Percentiles rank a stretch among this genome's conserved stretches.
Evolutionary conservation across 30 jellyfish, hydroid and myxozoan genomes (phyloP).

Genomic region (Mastigias papua): DNA sequence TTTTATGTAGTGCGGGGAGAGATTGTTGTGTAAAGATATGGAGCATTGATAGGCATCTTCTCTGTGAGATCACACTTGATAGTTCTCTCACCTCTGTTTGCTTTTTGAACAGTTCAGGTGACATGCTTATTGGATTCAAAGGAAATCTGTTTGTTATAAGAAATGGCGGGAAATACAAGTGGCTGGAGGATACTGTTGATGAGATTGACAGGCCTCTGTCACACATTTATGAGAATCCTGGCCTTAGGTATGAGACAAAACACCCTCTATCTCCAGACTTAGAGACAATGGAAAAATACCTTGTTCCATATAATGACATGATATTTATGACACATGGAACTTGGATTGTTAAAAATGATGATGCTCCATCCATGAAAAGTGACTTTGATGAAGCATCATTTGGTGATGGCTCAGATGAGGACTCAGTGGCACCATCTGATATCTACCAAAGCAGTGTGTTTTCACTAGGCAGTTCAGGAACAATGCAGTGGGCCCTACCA

Average conservation of each 20-base stretch:
- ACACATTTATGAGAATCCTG: constrained; percentile 61
- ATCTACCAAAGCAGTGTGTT: constrained; percentile 64
- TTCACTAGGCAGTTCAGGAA: constrained; percentile 32
- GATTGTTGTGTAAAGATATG: constrained; percentile 68
- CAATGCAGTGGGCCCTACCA: constrained; percentile 51
- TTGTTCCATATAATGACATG: constrained; percentile 76
- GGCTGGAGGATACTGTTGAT: constrained; percentile 28
- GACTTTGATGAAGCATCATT: neutral
- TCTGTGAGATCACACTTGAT: constrained; percentile 66
- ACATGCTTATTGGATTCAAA: constrained; percentile 64
- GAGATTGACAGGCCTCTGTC: constrained; percentile 31
- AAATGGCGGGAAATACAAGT: constrained; percentile 17
- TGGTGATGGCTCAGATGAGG: constrained; percentile 39
- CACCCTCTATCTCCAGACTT: constrained; percentile 54
- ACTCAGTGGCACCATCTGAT: constrained; percentile 57
- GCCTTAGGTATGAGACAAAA: constrained; percentile 46
- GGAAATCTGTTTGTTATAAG: constrained; percentile 52
- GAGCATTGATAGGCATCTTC: constrained; percentile 62
- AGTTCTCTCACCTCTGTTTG: constrained; percentile 60
- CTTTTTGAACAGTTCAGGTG: constrained; percentile 61
- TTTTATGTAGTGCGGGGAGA: constrained; percentile 54
- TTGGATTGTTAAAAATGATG: constrained; percentile 59
- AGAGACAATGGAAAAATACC: constrained; percentile 66
- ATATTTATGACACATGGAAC: constrained; percentile 63
- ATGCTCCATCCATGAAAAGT: neutral